These are phyloP conservation scores for Stichodactyla mertensii DNA, from an alignment of 64 coral and sea anemone genomes.

Conservation along the genomic window DNA sequence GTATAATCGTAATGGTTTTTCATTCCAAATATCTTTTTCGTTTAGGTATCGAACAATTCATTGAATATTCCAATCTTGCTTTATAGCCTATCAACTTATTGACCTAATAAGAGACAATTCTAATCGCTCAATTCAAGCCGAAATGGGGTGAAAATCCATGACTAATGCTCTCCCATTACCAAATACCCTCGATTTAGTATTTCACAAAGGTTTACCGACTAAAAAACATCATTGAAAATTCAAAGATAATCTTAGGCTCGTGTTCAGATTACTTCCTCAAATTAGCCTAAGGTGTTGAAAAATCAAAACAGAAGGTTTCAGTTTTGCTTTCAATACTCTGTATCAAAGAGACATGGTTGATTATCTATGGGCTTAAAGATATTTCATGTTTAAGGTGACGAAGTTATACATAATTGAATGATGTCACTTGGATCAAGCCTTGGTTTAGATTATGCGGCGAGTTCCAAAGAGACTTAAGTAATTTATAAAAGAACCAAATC, in stretches of 20 bases:
- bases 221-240: not conserved
- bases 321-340: not conserved
- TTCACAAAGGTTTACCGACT: not conserved
- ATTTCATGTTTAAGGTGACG: not conserved
- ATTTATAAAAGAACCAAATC: not conserved
- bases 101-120: not conserved
- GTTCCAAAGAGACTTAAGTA: not conserved
- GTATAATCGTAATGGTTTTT: not conserved
- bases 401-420: not conserved
- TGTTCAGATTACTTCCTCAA: not conserved
- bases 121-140: not conserved
- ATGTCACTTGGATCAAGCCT: not conserved
- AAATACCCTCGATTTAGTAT: not conserved
- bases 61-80: not conserved
- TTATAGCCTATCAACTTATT: not conserved
- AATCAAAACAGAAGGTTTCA: not conserved
- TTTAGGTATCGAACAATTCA: not conserved
- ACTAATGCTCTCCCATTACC: not conserved
- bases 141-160: not conserved
- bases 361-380: not conserved
- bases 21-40: not conserved
- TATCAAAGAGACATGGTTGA: not conserved
- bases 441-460: not conserved
- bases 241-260: not conserved
- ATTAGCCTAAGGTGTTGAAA: constrained; percentile 8